Conservation (phyloP, 1,140 invertebrate species). For the Apis dorsata region DNA sequence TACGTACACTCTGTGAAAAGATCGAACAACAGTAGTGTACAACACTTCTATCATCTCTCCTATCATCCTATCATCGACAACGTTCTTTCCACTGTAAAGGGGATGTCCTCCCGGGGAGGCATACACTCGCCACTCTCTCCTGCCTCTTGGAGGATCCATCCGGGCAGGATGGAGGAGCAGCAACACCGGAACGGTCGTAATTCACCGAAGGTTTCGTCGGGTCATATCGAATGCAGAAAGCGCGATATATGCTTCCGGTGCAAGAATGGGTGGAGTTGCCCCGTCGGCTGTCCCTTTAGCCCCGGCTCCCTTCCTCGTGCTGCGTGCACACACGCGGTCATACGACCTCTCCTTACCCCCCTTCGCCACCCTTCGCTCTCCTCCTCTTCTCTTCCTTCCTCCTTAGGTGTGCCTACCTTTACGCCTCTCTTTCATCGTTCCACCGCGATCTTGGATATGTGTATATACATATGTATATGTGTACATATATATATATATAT, state of each 20-base stretch:
- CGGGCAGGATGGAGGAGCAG: not conserved
- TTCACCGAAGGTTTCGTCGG: constrained; percentile 52
- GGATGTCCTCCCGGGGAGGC: not conserved
- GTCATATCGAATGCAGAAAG: constrained; percentile 74
- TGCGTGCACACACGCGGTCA: constrained; percentile 40
- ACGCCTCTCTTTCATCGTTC: not conserved
- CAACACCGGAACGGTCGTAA: constrained; percentile 53
- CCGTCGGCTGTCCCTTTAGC: constrained; percentile 70
- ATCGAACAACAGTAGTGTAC: too few relatives aligned
- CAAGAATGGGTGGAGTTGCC: constrained; percentile 69
- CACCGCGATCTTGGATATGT: not conserved
- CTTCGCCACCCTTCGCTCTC: not conserved
- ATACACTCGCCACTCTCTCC: not conserved
- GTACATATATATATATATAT: not conserved
- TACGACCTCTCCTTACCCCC: not conserved
- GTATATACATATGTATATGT: not conserved
- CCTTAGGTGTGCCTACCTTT: not conserved
- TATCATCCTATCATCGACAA: too few relatives aligned
- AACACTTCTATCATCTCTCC: too few relatives aligned
- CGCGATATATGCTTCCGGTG: constrained; percentile 75
- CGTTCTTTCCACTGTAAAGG: not conserved
- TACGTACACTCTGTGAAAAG: too few relatives aligned
- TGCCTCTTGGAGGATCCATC: constrained; percentile 18
- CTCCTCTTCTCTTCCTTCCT: constrained; percentile 4
- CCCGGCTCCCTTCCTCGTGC: constrained; percentile 14